phyloP scores from a whole-genome alignment of 2,113 vertebrate species.

The Saimiri boliviensis region DNA sequence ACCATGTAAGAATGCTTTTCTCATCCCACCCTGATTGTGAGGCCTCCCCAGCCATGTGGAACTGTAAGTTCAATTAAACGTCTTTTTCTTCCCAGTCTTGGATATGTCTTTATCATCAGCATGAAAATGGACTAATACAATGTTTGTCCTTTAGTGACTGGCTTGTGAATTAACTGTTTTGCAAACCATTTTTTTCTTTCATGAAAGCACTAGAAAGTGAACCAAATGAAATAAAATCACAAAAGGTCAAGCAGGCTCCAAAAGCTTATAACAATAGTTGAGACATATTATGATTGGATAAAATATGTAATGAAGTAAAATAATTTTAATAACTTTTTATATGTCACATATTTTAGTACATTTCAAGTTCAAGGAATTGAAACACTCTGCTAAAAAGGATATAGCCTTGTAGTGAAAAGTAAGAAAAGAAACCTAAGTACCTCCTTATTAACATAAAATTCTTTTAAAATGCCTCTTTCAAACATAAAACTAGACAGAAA shows the following conservation, averaged over 20 bases:
- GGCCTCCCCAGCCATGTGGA: no score
- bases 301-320: neutral
- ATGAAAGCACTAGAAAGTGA: neutral
- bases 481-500: constrained; percentile 66
- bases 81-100: no score
- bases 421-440: constrained; percentile 52
- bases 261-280: neutral
- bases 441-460: constrained; percentile 33
- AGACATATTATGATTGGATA: neutral
- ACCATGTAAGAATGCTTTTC: no score
- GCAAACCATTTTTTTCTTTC: neutral
- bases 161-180: neutral
- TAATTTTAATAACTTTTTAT: constrained; percentile 33
- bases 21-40: no score
- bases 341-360: constrained; percentile 50
- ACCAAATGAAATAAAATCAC: neutral
- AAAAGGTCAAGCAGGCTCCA: neutral
- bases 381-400: constrained; percentile 24
- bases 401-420: neutral
- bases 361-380: constrained; percentile 36
- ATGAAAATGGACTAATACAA: no score
- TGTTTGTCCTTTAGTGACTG: neutral
- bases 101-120: no score
- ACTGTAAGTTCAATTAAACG: no score
- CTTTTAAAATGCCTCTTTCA: constrained; percentile 63